Base-by-base conservation (phyloP, 2,888 invertebrate genomes). In the Ceraclea dissimilis region DNA sequence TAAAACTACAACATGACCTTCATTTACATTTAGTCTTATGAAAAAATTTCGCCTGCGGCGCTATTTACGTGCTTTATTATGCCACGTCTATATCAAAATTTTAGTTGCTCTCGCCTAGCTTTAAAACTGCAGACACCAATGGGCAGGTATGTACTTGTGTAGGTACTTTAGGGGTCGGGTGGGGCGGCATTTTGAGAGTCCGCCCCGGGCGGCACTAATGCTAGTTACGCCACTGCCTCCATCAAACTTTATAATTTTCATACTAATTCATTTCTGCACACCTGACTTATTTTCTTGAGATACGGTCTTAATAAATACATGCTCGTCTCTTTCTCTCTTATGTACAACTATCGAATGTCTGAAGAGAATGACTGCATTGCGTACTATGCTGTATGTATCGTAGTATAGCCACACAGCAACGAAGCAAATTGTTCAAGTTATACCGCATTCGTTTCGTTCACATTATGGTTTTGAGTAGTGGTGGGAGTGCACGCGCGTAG, bases 401-500 rank as follows among this genome's bases (percentile, higher is more conserved):
- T 31, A 31, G 8, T 31, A 31, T 31, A 39, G 39, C 2, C 13
- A 39, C 26, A 26, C 10, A 26, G 26, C n/a, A n/a, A n/a, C 8
- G 31, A 31, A 39, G 39, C 16, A 39, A 39, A 39, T 16, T 39
- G 39, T 39, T 39, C 39, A 39, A 39, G 8, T 39, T 39, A 39
- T 13, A 8, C 39, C n/a, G 26, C 26, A 26, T 26, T 26, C 26
- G 26, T 26, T 26, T 26, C 26, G 26, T 26, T 26, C 46, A 54
- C 54, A 54, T 54, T 49, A 54, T 47, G 49, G 20, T 54, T 39
- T 34, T 48, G 54, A 48, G 18, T 48, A 8, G 54, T n/a, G 20
- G 49, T 33, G 54, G 6, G 54, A 34, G 21, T 20, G 54, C 47
- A 34, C 26, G 54, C 33, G 46, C 44, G 33, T 21, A 10, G 48